These are phyloP conservation scores for Drosophila nebulosa DNA, from an alignment of 1,140 invertebrate species.

Conservation along the genomic window DNA sequence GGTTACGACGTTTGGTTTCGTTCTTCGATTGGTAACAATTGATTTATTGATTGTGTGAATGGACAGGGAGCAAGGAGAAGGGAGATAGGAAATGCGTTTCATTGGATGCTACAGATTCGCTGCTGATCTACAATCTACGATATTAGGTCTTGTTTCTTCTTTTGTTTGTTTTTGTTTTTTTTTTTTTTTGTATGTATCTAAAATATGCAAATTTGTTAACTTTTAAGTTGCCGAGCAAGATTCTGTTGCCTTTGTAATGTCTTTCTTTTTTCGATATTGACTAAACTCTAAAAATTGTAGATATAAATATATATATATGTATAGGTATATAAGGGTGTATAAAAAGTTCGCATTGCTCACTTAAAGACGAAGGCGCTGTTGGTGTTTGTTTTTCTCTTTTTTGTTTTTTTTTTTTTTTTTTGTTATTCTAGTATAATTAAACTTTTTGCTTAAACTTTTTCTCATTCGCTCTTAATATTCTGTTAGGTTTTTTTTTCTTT, in stretches of 20 bases:
- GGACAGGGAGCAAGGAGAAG: background rate
- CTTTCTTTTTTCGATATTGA: conserved; percentile 32
- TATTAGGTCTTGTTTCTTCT: background rate
- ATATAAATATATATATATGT: conserved; percentile 35
- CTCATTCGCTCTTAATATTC: conserved; percentile 52
- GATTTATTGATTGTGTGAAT: background rate
- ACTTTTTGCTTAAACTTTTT: conserved; percentile 6
- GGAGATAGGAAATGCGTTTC: background rate
- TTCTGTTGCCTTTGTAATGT: conserved; percentile 16
- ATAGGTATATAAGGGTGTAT: conserved; percentile 36
- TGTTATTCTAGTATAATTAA: conserved; percentile 15
- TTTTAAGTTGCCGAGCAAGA: conserved; percentile 34
- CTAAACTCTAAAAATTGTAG: conserved; percentile 34
- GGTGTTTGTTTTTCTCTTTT: conserved; percentile 54
- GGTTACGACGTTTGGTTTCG: background rate
- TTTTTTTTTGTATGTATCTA: conserved; percentile 20
- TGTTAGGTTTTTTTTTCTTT: background rate
- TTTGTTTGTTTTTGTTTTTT: conserved; percentile 24
- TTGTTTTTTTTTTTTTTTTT: background rate
- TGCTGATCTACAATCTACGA: conserved; percentile 5
- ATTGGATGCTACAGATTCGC: conserved; percentile 7
- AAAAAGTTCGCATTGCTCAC: conserved; percentile 55
- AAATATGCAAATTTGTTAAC: conserved; percentile 54
- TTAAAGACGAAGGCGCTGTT: conserved; percentile 65
- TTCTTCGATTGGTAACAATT: background rate